phyloP scores from a whole-genome alignment of 2,113 vertebrate species.

The Puma concolor region DNA sequence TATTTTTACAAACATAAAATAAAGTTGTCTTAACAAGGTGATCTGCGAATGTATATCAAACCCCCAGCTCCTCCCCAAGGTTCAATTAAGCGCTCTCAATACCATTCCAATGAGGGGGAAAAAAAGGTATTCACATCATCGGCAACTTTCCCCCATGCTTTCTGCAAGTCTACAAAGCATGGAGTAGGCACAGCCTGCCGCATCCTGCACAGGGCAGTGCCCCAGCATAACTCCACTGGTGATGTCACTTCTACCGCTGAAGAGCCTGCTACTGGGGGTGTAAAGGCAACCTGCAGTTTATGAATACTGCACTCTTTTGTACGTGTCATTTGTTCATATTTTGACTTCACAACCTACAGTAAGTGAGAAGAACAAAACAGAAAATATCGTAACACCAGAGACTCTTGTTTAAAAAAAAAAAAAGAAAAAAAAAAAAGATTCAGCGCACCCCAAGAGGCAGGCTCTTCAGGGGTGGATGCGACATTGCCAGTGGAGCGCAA shows the following conservation, averaged over 20 bases:
- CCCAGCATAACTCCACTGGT: constrained; percentile 83
- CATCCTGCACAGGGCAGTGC: constrained; percentile 81
- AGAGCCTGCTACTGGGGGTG: constrained; percentile 82
- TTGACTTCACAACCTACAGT: constrained; percentile 38
- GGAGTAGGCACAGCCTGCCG: constrained; percentile 68
- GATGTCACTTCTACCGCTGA: constrained; percentile 84
- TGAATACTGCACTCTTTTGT: constrained; percentile 72
- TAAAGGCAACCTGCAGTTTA: constrained; percentile 77
- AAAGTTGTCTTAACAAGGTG: constrained; percentile 62
- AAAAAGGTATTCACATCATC: constrained; percentile 8
- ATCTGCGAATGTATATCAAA: constrained; percentile 61
- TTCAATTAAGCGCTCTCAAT: constrained; percentile 72
- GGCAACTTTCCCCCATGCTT: constrained; percentile 79
- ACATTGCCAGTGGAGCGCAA: constrained; percentile 84
- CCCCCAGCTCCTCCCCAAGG: constrained; percentile 23
- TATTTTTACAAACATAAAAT: constrained; percentile 58
- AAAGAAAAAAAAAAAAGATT: constrained; percentile 60
- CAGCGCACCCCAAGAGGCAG: constrained; percentile 85
- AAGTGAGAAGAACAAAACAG: constrained; percentile 40
- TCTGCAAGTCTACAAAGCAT: constrained; percentile 82
- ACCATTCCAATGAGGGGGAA: constrained; percentile 71
- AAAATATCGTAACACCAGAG: constrained; percentile 16
- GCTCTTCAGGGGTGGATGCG: constrained; percentile 86
- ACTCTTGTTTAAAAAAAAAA: background rate
- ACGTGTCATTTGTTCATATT: constrained; percentile 42